Base-by-base conservation (phyloP, 2,888 invertebrate species). In the Dione juno region DNA sequence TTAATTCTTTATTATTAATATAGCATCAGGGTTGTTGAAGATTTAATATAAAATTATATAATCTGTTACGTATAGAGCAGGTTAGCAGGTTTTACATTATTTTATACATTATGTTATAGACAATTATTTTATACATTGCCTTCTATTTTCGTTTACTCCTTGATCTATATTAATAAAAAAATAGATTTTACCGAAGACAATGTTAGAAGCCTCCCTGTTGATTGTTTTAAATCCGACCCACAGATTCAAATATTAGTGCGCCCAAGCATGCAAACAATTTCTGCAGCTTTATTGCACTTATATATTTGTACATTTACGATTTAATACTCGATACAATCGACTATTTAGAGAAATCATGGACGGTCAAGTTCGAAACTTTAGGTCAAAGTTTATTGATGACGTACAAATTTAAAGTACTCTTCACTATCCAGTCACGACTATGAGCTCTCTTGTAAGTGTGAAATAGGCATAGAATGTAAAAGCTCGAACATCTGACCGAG, bases 361-460 rank as follows among this genome's bases (percentile, higher is more conserved):
- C 53, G 53, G 58, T 67, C 67, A 59, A 67, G 67, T 53, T 63
- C 53, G 53, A 53, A 53, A 19, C 35, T 68, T 37, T 45, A 43
- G 61, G 53, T 63, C 68, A 68, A 28, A 41, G 43, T 53, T 67
- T 67, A 67, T 61, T 35, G 13, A 11, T 48, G 35, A 21, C 35
- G 35, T 43, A 41, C 52, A 61, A 52, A 53, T 59, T 67, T 58
- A 41, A 61, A 53, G 61, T 61, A 61, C 14, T 61, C 61, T 53
- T 40, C 52, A 53, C 43, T 52, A 9, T 37, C 19, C 13, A 61
- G 54, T 45, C 61, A 63, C 68, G 53, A 68, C 19, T 45, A 45
- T 11, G n/a, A 14, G 14, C 35, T 67, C 40, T 41, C 52, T 43
- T 19, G 6, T 37, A 54, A 53, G 53, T 35, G 21, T 43, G 41